A percentile compares a stretch with the other conserved stretches of the same genome.
Evolutionary conservation across 1,140 invertebrate species (phyloP).

Genomic region (Ephestia elutella): DNA sequence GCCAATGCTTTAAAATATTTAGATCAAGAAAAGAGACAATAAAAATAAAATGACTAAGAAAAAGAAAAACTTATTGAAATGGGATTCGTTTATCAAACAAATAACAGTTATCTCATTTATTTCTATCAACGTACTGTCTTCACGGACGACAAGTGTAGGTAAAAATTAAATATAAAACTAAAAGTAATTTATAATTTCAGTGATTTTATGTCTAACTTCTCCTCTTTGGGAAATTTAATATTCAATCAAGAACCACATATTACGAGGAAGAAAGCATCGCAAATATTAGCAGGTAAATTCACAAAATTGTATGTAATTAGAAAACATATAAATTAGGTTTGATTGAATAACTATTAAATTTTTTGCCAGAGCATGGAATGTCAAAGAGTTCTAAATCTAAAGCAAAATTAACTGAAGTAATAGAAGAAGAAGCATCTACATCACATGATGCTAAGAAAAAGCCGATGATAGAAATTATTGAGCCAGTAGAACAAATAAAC

Average conservation of each 20-base stretch:
- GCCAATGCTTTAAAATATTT: too few species aligned
- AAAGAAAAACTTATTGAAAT: too few species aligned
- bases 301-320: background rate
- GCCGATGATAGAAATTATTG: slow-evolving; percentile 50
- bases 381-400: slow-evolving; percentile 12
- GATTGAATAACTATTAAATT: background rate
- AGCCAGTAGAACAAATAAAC: slow-evolving; percentile 15
- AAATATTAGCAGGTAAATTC: slow-evolving; percentile 25
- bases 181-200: slow-evolving; percentile 30
- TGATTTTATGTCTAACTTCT: slow-evolving; percentile 31
- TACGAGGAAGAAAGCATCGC: slow-evolving; percentile 24
- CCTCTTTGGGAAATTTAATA: slow-evolving; percentile 45
- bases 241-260: slow-evolving; percentile 41
- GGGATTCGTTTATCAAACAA: too few species aligned
- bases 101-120: too few species aligned
- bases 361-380: background rate
- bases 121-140: too few species aligned
- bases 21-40: too few species aligned
- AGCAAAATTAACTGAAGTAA: slow-evolving; percentile 23
- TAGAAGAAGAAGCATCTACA: slow-evolving; percentile 17
- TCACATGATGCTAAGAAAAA: slow-evolving; percentile 23
- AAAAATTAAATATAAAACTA: slow-evolving; percentile 3
- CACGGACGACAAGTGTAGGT: too few species aligned
- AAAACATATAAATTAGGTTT: background rate
- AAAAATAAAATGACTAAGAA: too few species aligned